phyloP scores from a whole-genome alignment of 2,113 vertebrate genomes.

The Egretta garzetta region DNA sequence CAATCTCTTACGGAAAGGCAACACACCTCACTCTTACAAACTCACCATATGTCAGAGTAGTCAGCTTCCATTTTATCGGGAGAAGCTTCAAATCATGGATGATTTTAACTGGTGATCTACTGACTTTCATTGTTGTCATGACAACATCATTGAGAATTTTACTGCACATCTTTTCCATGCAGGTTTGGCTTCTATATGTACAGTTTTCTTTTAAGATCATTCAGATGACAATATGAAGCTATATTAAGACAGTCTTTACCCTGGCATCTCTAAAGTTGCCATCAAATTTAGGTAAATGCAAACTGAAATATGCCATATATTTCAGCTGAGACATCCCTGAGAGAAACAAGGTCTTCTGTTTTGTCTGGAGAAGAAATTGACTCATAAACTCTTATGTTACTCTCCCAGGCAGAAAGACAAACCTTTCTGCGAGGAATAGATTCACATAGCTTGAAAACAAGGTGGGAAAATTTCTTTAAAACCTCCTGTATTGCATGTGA shows the following conservation, averaged over 20 bases:
- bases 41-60: not conserved
- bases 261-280: not conserved
- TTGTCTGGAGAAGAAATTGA: not conserved
- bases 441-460: not conserved
- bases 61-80: not conserved
- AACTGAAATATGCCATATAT: not conserved
- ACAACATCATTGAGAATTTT: conserved; percentile 30
- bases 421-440: not conserved
- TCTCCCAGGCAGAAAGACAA: not conserved
- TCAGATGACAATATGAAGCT: not conserved
- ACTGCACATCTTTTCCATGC: not conserved
- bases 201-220: not conserved
- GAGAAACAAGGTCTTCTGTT: not conserved
- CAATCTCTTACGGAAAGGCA: not conserved
- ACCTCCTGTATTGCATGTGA: not conserved
- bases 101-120: not conserved
- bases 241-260: not conserved
- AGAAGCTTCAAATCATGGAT: not conserved
- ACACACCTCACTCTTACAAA: not conserved
- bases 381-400: not conserved
- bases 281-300: not conserved
- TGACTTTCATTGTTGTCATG: conserved; percentile 47
- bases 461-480: not conserved
- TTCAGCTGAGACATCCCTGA: not conserved
- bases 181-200: not conserved